Evolutionary conservation across 2,797 vertebrate genomes (phyloP).

Genomic region (Epinephelus malabaricus): DNA sequence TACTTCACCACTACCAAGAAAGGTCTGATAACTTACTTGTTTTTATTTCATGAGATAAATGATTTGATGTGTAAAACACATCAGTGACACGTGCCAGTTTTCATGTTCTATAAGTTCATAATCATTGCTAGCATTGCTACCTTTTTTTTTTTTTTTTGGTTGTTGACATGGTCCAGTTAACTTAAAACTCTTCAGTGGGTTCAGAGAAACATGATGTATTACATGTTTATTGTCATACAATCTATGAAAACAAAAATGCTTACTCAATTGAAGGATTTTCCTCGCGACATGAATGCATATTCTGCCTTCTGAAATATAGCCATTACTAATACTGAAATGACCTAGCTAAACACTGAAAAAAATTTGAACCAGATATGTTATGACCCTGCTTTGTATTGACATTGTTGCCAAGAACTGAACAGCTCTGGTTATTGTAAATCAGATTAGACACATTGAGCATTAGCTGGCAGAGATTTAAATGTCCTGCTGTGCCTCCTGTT

Average conservation of each 20-base stretch:
- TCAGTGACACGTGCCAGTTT: not conserved
- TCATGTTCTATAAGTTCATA: not conserved
- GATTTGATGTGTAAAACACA: not conserved
- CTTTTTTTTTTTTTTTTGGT: not conserved
- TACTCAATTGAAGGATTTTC: not conserved
- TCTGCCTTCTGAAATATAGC: not conserved
- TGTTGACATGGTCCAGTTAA: not conserved
- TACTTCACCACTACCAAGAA: constrained; percentile 99
- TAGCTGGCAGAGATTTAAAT: constrained; percentile 37
- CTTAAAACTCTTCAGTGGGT: not conserved
- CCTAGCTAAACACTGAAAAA: not conserved
- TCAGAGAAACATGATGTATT: not conserved
- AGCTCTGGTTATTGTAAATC: constrained; percentile 48
- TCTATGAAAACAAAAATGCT: not conserved
- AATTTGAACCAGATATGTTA: not conserved
- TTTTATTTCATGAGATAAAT: not conserved
- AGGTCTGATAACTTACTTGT: constrained; percentile 84
- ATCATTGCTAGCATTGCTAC: not conserved
- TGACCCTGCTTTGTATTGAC: constrained; percentile 2
- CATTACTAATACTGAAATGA: not conserved
- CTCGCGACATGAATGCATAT: not conserved
- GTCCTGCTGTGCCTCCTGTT: constrained; percentile 39
- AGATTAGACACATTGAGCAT: constrained; percentile 55
- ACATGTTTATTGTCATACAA: not conserved
- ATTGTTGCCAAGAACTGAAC: constrained; percentile 24